A percentile compares a stretch with the other conserved stretches of the same genome.
Conservation (phyloP, 2,113 vertebrate genomes). For the Rhynchomys soricoides region DNA sequence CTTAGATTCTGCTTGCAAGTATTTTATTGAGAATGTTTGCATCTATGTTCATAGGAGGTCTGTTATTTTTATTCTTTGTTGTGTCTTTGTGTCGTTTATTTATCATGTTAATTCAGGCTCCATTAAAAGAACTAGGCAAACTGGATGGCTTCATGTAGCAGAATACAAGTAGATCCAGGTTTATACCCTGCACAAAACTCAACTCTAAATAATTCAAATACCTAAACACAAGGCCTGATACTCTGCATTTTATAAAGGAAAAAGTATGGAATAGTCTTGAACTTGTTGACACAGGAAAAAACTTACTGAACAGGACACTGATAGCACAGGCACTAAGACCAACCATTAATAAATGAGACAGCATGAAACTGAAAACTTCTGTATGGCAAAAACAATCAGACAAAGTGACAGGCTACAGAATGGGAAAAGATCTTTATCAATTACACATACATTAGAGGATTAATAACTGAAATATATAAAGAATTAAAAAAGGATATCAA, state of each 20-base stretch:
- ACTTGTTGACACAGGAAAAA: neutral
- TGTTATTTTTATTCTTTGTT: neutral
- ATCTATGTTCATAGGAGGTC: neutral
- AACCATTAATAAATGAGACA: neutral
- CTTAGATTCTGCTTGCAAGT: neutral
- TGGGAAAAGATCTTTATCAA: neutral
- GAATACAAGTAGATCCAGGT: neutral
- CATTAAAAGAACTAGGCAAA: neutral
- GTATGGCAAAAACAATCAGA: neutral
- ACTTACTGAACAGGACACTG: neutral
- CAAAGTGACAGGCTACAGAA: neutral
- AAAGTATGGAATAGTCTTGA: neutral
- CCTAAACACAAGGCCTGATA: neutral
- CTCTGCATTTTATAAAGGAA: neutral
- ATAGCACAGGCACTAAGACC: neutral
- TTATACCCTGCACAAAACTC: neutral
- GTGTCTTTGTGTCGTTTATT: neutral
- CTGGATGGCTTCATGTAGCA: neutral
- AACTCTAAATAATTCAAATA: neutral
- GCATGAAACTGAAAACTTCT: neutral
- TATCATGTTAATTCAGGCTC: neutral
- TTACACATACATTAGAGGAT: neutral
- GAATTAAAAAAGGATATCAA: neutral
- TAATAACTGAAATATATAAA: neutral
- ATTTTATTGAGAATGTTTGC: neutral